Conservation (phyloP, 2,888 invertebrate species). For the Drosophila sordidula region DNA sequence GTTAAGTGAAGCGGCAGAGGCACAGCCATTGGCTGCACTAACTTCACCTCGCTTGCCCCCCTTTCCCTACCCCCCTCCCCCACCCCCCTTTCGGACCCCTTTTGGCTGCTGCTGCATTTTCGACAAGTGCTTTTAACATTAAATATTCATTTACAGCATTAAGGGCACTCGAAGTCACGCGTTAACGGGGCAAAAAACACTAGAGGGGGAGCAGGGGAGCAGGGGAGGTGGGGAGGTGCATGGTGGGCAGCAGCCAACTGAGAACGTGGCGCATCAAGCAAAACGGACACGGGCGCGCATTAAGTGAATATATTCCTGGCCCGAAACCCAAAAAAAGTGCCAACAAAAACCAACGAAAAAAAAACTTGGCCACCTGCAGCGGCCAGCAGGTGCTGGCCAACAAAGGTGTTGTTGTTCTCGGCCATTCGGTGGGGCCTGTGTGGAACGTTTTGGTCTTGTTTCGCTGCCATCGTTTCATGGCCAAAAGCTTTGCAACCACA, state of each 20-base stretch:
- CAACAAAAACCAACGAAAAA: constrained; percentile 5
- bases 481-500: constrained; percentile 45
- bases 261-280: constrained; percentile 76
- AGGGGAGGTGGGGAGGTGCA: background rate
- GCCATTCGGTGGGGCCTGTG: constrained; percentile 2
- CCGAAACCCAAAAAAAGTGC: constrained; percentile 4
- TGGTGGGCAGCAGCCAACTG: constrained; percentile 48
- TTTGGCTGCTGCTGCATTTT: constrained; percentile 68
- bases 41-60: background rate
- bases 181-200: constrained; percentile 67
- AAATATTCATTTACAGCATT: constrained; percentile 82
- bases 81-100: background rate
- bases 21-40: constrained; percentile 58
- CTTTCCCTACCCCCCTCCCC: background rate
- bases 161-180: constrained; percentile 81
- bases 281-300: constrained; percentile 74
- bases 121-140: constrained; percentile 81
- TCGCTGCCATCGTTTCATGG: constrained; percentile 55
- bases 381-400: constrained; percentile 47
- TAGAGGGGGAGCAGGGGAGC: background rate
- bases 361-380: constrained; percentile 61
- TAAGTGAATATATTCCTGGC: constrained; percentile 71
- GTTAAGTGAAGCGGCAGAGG: constrained; percentile 75
- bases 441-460: constrained; percentile 43
- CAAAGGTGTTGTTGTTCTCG: constrained; percentile 29